Conservation (phyloP, 2,113 vertebrate genomes). For the Calypte anna region DNA sequence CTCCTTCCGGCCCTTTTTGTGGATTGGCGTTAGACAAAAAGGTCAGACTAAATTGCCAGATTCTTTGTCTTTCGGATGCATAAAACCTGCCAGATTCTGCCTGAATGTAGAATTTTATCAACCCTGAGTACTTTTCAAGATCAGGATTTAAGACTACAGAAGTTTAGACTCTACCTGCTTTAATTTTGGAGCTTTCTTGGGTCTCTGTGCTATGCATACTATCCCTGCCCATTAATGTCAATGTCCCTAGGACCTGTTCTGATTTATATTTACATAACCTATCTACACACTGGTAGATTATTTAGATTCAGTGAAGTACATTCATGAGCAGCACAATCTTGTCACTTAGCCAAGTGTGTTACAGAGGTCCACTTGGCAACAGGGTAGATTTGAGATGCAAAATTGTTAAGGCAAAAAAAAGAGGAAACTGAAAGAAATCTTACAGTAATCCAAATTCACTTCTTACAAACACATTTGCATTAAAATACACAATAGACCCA, state of each 20-base stretch:
- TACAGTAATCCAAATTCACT: background rate
- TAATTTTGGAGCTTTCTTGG: background rate
- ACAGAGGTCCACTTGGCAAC: background rate
- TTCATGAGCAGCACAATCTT: background rate
- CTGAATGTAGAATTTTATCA: background rate
- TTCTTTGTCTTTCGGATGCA: background rate
- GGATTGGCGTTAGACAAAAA: background rate
- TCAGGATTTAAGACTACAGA: background rate
- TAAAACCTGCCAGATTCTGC: background rate
- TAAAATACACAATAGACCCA: conserved; percentile 38
- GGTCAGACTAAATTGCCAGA: background rate
- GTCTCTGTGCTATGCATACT: background rate
- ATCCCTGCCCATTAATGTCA: background rate
- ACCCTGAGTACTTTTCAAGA: background rate
- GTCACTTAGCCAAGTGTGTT: background rate
- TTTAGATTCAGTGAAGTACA: background rate
- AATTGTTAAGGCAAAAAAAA: background rate
- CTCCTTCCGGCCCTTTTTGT: too few relatives aligned
- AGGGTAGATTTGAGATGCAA: background rate
- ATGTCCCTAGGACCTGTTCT: background rate
- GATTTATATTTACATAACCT: background rate
- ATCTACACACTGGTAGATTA: background rate
- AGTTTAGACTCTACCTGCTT: background rate
- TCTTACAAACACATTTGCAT: conserved; percentile 30
- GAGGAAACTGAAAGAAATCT: background rate